phyloP scores from a whole-genome alignment of 2,113 vertebrate genomes.

The Puntigrus tetrazona region DNA sequence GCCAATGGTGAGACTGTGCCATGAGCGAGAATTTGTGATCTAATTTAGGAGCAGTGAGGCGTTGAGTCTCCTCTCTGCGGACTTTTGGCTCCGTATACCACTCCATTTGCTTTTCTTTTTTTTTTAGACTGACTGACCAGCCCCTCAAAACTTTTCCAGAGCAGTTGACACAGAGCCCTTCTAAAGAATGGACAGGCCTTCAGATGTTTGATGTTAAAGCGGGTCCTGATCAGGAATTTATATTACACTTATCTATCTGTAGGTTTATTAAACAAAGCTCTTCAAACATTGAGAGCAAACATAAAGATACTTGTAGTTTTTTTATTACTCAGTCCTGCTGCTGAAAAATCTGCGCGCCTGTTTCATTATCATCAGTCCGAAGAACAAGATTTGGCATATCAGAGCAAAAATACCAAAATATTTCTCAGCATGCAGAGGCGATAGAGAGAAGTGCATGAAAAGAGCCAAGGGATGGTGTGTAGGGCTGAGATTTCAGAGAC shows the following conservation, averaged over 20 bases:
- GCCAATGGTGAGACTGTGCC: conserved; percentile 72
- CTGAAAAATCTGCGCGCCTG: background rate
- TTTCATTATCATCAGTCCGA: background rate
- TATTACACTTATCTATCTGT: too few species aligned
- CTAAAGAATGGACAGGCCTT: background rate
- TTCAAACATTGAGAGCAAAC: background rate
- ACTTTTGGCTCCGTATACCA: conserved; percentile 63
- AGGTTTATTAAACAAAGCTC: too few species aligned
- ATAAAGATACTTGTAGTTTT: background rate
- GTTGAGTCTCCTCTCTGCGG: conserved; percentile 68
- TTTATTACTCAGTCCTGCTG: background rate
- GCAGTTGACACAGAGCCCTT: conserved; percentile 16
- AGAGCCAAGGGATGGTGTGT: conserved; percentile 44
- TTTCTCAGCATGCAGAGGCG: background rate
- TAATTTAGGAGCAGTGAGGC: conserved; percentile 81
- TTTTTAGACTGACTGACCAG: background rate
- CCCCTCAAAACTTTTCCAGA: conserved; percentile 22
- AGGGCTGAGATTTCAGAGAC: conserved; percentile 38
- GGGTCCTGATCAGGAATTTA: too few species aligned
- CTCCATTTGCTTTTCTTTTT: conserved; percentile 45
- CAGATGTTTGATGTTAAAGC: background rate
- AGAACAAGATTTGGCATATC: conserved; percentile 9
- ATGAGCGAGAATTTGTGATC: conserved; percentile 81
- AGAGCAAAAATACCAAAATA: background rate
- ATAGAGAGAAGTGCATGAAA: conserved; percentile 3